phyloP scores from a whole-genome alignment of 2,888 invertebrate species.

The Achlya flavicornis region DNA sequence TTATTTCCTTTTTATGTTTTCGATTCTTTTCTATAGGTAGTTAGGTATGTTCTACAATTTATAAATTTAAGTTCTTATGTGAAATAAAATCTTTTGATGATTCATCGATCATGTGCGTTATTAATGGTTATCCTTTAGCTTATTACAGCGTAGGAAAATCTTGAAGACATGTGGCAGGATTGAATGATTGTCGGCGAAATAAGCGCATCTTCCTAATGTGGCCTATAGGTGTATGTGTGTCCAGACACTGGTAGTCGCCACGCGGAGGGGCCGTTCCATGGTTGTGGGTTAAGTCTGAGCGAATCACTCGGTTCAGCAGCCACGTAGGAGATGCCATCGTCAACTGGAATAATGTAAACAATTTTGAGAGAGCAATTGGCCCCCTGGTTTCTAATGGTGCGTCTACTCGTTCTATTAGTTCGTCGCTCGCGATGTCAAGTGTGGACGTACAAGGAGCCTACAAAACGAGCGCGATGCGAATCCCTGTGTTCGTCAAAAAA shows the following conservation, averaged over 20 bases:
- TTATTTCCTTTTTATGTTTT: slow-evolving; percentile 15
- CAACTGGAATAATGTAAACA: slow-evolving; percentile 48
- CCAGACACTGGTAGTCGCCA: slow-evolving; percentile 74
- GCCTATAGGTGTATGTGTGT: slow-evolving; percentile 75
- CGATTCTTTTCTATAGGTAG: not conserved
- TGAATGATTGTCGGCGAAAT: slow-evolving; percentile 69
- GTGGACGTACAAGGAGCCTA: no score
- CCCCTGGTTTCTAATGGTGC: no score
- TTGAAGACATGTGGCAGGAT: slow-evolving; percentile 68
- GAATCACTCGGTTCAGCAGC: slow-evolving; percentile 73
- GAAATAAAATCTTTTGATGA: slow-evolving; percentile 37
- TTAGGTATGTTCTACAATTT: not conserved
- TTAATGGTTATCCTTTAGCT: not conserved
- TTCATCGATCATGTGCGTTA: slow-evolving; percentile 36
- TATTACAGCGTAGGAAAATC: slow-evolving; percentile 53
- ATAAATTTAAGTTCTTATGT: slow-evolving; percentile 4
- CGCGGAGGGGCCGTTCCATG: slow-evolving; percentile 73
- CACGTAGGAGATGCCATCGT: slow-evolving; percentile 66
- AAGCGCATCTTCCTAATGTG: slow-evolving; percentile 70
- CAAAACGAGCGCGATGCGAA: no score
- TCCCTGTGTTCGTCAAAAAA: no score
- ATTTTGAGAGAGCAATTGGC: no score
- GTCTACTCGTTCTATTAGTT: no score
- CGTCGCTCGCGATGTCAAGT: no score
- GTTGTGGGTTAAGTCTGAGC: slow-evolving; percentile 75